A percentile compares a stretch with the other conserved stretches of the same genome.
These are phyloP conservation scores for Bombus waltoni DNA, from an alignment of 1,140 invertebrate genomes.

Conservation along the genomic window DNA sequence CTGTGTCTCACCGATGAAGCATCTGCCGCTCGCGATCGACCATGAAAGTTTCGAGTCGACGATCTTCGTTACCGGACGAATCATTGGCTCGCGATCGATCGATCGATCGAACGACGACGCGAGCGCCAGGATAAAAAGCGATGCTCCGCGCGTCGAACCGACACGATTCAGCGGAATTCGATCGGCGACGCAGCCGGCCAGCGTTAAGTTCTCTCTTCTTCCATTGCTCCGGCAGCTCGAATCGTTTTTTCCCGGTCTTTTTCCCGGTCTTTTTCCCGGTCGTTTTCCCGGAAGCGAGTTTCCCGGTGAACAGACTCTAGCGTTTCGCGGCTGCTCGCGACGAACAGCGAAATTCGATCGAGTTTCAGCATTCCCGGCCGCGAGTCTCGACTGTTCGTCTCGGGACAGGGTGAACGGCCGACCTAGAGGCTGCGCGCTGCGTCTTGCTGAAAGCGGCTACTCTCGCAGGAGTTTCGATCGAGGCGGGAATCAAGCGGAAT, in stretches of 20 bases:
- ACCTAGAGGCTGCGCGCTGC: conserved; percentile 81
- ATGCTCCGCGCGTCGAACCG: conserved; percentile 8
- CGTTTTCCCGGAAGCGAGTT: conserved; percentile 38
- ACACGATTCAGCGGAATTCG: conserved; percentile 29
- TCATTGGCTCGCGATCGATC: neutral
- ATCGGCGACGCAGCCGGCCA: neutral
- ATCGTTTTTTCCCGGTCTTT: neutral
- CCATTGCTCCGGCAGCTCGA: no score
- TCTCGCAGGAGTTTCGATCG: conserved; percentile 72
- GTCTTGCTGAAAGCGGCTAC: conserved; percentile 69
- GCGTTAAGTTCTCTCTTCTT: neutral
- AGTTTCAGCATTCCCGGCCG: conserved; percentile 60
- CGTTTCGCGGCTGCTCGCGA: conserved; percentile 6
- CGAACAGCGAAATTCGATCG: conserved; percentile 65
- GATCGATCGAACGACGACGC: neutral
- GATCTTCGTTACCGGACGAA: conserved; percentile 2
- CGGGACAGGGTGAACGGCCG: conserved; percentile 81
- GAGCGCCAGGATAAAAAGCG: conserved; percentile 5
- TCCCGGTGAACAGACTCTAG: conserved; percentile 21
- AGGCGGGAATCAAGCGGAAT: conserved; percentile 71
- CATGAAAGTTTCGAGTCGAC: neutral
- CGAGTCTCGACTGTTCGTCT: conserved; percentile 55
- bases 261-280: conserved; percentile 8
- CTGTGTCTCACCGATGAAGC: neutral
- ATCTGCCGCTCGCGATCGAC: neutral